phyloP scores from a whole-genome alignment of 2,113 vertebrate genomes.

The Sterrhoptilus dennistouni region DNA sequence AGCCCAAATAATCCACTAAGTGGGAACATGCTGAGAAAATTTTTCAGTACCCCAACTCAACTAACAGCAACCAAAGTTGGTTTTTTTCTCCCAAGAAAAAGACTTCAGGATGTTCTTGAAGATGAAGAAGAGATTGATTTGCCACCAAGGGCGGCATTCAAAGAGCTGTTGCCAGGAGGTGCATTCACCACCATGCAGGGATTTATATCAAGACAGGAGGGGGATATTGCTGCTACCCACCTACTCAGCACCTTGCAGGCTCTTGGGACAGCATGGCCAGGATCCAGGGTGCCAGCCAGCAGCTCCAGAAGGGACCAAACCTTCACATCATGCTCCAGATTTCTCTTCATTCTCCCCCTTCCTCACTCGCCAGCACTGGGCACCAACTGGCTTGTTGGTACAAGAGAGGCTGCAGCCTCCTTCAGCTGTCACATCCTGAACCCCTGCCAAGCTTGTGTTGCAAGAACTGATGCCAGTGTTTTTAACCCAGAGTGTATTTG shows the following conservation, averaged over 20 bases:
- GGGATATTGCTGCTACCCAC: not conserved
- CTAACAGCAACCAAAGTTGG: not conserved
- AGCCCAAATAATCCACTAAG: not conserved
- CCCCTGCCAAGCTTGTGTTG: slow-evolving; percentile 28
- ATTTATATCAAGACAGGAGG: not conserved
- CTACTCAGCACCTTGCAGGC: not conserved
- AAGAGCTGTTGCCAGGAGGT: not conserved
- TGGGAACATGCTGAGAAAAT: not conserved
- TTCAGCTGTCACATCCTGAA: slow-evolving; percentile 17
- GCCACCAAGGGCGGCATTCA: not conserved
- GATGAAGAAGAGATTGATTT: not conserved
- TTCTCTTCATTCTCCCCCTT: not conserved
- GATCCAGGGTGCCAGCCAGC: not conserved
- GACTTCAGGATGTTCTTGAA: not conserved
- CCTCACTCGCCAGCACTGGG: not conserved
- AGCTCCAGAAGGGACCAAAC: not conserved
- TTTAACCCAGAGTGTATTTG: slow-evolving; percentile 56
- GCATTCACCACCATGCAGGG: not conserved
- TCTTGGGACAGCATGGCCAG: accelerated
- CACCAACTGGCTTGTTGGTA: not conserved
- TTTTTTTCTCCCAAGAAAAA: not conserved
- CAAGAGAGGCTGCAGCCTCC: slow-evolving; percentile 2
- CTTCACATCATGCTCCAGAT: not conserved
- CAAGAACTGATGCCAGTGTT: slow-evolving; percentile 49
- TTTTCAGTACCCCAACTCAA: not conserved